phyloP scores from a whole-genome alignment of 2,888 invertebrate genomes.

The Lithophane leautieri region DNA sequence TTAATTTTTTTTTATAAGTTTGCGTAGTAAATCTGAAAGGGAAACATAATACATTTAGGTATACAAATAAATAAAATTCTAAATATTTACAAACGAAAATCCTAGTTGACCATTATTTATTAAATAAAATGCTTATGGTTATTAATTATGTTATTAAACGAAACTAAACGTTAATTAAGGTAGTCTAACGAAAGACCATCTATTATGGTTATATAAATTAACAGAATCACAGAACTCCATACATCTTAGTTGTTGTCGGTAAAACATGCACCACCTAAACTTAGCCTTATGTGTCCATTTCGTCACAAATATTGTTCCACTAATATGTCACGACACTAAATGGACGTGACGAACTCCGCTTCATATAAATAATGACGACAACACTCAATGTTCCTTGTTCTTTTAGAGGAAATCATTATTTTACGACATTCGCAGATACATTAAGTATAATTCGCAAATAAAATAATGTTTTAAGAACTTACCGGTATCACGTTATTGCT shows the following conservation, averaged over 20 bases:
- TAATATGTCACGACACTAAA: too few species aligned
- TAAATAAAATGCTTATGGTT: not conserved
- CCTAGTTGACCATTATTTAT: not conserved
- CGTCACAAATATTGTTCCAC: too few species aligned
- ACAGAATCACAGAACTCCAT: slow-evolving; percentile 6
- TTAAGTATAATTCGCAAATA: not conserved
- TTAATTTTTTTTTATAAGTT: not conserved
- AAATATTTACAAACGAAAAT: not conserved
- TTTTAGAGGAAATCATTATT: too few species aligned
- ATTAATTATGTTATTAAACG: not conserved
- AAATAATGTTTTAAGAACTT: too few species aligned
- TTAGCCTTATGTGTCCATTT: not conserved
- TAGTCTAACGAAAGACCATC: too few species aligned
- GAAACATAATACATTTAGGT: not conserved
- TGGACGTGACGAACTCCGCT: too few species aligned
- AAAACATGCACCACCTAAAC: slow-evolving; percentile 11
- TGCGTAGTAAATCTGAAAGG: slow-evolving; percentile 8
- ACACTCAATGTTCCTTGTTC: too few species aligned
- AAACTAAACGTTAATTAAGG: not conserved
- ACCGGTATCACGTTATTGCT: too few species aligned
- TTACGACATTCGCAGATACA: too few species aligned
- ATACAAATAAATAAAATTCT: not conserved
- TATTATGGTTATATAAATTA: not conserved
- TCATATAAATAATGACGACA: too few species aligned
- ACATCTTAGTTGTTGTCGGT: slow-evolving; percentile 2